phyloP scores from a whole-genome alignment of 2,113 vertebrate genomes.

The Desmodus rotundus region DNA sequence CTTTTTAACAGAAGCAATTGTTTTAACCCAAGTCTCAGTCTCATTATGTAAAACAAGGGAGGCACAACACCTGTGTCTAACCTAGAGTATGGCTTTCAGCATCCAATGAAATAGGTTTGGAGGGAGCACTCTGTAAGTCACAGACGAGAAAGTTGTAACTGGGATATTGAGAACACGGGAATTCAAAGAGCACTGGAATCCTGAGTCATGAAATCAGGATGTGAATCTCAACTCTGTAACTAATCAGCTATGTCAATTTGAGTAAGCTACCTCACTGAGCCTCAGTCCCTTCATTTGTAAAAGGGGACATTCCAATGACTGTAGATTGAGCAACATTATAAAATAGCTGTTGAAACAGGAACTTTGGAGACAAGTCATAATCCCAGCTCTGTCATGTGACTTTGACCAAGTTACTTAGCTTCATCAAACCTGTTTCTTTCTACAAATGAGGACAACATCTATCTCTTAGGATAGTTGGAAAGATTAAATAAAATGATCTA shows the following conservation, averaged over 20 bases:
- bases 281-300: neutral
- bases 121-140: neutral
- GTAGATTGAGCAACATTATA: neutral
- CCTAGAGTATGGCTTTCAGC: neutral
- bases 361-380: neutral
- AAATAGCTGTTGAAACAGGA: neutral
- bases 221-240: neutral
- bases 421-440: neutral
- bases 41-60: slow-evolving; percentile 8
- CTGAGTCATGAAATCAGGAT: neutral
- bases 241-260: neutral
- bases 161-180: neutral
- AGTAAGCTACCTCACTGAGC: neutral
- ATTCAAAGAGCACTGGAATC: neutral
- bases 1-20: slow-evolving; percentile 1
- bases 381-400: neutral
- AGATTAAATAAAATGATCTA: neutral
- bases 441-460: neutral
- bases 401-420: neutral
- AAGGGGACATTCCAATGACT: neutral
- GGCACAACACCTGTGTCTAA: neutral
- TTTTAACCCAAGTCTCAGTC: neutral
- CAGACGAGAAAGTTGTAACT: neutral
- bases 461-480: neutral
- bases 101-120: neutral